These are phyloP conservation scores for Lepus europaeus DNA, from an alignment of 2,113 vertebrate species.

Conservation along the genomic window DNA sequence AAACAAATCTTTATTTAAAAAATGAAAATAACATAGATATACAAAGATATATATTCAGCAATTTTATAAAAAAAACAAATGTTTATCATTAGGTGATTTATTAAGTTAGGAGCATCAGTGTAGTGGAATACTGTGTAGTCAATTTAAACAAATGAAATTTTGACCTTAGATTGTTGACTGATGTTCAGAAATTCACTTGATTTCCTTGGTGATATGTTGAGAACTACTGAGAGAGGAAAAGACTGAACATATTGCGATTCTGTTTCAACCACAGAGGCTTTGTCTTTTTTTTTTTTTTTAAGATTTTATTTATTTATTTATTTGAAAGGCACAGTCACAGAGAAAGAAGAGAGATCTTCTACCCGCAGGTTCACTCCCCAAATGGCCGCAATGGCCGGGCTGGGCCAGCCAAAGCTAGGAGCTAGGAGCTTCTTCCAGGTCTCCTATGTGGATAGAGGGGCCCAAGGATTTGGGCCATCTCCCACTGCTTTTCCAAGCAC, in stretches of 20 bases:
- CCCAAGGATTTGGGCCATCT: no score
- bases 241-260: not conserved
- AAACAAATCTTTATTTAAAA: no score
- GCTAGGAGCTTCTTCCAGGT: no score
- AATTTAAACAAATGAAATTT: not conserved
- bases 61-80: conserved; percentile 27
- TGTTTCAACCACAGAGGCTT: not conserved
- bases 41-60: conserved; percentile 29
- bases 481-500: no score
- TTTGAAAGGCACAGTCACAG: no score
- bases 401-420: no score
- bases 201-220: conserved; percentile 25
- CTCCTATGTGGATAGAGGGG: no score
- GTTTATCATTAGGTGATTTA: conserved; percentile 16
- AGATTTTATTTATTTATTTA: no score
- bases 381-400: no score
- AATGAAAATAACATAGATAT: not conserved
- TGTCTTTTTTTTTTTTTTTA: not conserved
- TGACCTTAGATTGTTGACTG: conserved; percentile 35
- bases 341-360: no score
- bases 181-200: not conserved
- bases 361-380: no score
- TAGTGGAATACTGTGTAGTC: not conserved
- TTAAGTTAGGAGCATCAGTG: not conserved
- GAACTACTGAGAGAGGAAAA: not conserved